Percentiles rank a stretch among this genome's conserved stretches.
phyloP scores from a whole-genome alignment of 2,797 vertebrate species.

The Myripristis murdjan region DNA sequence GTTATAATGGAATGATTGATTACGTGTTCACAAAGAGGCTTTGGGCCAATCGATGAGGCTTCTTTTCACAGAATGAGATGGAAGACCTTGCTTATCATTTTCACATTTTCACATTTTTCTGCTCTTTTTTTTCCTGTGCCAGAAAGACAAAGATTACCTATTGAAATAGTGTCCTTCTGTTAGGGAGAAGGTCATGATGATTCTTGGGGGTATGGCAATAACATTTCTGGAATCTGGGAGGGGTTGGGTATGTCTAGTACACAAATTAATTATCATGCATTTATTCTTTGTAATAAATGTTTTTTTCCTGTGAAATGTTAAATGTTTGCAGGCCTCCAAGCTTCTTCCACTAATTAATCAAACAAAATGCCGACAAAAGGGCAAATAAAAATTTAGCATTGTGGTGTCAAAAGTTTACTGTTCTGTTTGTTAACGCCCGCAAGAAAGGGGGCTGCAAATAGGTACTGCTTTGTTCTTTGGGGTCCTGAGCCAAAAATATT shows the following conservation, averaged over 20 bases:
- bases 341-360: conserved; percentile 3
- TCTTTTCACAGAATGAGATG: conserved; percentile 65
- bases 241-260: not conserved
- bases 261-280: not conserved
- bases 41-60: conserved; percentile 71
- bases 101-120: conserved; percentile 54
- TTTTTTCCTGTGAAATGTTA: not conserved
- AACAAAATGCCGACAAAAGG: not conserved
- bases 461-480: not conserved
- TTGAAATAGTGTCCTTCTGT: conserved; percentile 36
- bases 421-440: not conserved
- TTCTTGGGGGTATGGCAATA: conserved; percentile 5
- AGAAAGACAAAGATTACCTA: conserved; percentile 48
- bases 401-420: not conserved
- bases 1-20: conserved; percentile 81
- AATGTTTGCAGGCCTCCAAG: not conserved
- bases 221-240: no score
- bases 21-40: conserved; percentile 69
- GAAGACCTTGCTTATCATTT: conserved; percentile 69
- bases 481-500: not conserved
- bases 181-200: conserved; percentile 14
- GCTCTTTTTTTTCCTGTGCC: conserved; percentile 25
- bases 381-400: not conserved
- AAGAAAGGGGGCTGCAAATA: not conserved
- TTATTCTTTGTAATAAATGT: no score